Evolutionary conservation across 2,888 invertebrate species (phyloP).

Genomic region (Gonocerus acuteangulatus): DNA sequence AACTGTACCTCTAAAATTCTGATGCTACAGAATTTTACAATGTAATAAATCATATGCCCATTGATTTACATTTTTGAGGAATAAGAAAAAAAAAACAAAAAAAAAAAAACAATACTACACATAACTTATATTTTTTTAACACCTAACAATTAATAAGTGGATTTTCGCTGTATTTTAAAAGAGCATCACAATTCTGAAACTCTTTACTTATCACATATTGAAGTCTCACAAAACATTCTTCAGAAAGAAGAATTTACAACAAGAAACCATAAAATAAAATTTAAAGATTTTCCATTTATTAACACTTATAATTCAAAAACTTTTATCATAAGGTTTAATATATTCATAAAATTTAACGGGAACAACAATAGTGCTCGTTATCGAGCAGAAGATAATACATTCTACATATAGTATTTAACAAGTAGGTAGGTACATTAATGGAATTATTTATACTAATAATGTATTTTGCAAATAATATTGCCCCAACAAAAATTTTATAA

Average conservation of each 20-base stretch:
- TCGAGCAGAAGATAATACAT: background rate
- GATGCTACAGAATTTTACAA: too few species aligned
- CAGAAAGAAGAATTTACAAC: background rate
- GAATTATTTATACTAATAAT: background rate
- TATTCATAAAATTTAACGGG: background rate
- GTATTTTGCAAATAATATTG: background rate
- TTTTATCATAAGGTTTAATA: background rate
- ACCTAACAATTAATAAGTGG: conserved; percentile 9
- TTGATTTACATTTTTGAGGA: too few species aligned
- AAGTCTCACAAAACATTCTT: conserved; percentile 4
- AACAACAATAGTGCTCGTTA: too few species aligned
- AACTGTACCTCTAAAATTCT: too few species aligned
- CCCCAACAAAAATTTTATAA: background rate
- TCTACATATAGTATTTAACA: background rate
- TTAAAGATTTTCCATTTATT: background rate
- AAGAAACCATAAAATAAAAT: background rate
- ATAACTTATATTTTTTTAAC: conserved; percentile 15
- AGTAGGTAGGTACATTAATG: background rate
- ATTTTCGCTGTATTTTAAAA: conserved; percentile 14
- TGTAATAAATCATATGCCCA: too few species aligned
- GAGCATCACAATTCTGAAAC: background rate
- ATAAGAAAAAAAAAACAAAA: background rate
- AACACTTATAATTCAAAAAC: background rate
- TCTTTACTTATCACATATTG: conserved; percentile 16
- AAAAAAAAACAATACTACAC: background rate